Conservation (phyloP, 2,113 vertebrate genomes). For the Micronycteris hirsuta region DNA sequence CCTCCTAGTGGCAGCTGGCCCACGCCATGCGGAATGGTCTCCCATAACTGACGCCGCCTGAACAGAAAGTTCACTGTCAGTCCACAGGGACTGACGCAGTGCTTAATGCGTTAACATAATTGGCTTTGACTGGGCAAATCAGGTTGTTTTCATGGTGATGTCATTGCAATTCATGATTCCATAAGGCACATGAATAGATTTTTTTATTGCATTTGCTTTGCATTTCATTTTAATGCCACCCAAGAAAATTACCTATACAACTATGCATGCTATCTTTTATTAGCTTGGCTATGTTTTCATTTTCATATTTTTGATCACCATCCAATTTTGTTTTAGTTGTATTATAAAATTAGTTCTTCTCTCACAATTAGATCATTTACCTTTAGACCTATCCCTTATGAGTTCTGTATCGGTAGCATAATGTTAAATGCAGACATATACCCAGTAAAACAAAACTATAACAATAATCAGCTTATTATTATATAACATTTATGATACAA, state of each 20-base stretch:
- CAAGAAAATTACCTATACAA: constrained; percentile 74
- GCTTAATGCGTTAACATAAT: too few species aligned
- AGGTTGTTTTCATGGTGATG: constrained; percentile 73
- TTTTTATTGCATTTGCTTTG: constrained; percentile 70
- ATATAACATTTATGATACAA: constrained; percentile 36
- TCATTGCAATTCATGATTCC: constrained; percentile 76
- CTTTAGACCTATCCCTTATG: not conserved
- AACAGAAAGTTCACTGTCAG: too few species aligned
- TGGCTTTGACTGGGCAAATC: constrained; percentile 76
- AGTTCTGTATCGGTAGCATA: not conserved
- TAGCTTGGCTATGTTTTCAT: constrained; percentile 52
- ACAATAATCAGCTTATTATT: constrained; percentile 27
- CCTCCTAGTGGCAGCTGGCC: too few species aligned
- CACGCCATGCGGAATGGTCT: too few species aligned
- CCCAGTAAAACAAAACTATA: not conserved
- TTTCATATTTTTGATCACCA: constrained; percentile 71
- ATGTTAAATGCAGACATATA: not conserved
- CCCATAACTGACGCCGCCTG: too few species aligned
- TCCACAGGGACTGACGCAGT: too few species aligned
- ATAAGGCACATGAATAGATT: constrained; percentile 68
- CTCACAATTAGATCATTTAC: constrained; percentile 65
- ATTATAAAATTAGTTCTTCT: constrained; percentile 63
- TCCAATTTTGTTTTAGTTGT: constrained; percentile 68
- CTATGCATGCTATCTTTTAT: constrained; percentile 64
- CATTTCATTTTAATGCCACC: constrained; percentile 75